Conservation (phyloP, 2,113 vertebrate genomes). For the Saimiri boliviensis region DNA sequence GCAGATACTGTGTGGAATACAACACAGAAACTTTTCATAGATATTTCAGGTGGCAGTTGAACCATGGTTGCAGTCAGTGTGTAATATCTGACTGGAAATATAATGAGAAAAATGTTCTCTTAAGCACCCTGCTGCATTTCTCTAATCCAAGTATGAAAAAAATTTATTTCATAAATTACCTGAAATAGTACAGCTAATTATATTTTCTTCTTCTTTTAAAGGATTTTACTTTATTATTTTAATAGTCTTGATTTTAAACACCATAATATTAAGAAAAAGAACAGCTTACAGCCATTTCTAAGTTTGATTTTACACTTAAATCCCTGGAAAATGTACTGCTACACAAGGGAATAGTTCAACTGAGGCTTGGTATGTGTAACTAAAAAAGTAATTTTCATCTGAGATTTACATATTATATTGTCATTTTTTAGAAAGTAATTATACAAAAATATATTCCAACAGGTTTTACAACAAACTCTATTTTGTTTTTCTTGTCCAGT, state of each 20-base stretch:
- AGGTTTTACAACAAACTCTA: constrained; percentile 22
- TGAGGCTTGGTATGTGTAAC: constrained; percentile 40
- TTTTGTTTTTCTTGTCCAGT: constrained; percentile 43
- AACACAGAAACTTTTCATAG: not conserved
- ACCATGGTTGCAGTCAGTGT: not conserved
- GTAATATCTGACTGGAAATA: constrained; percentile 12
- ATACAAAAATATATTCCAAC: constrained; percentile 58
- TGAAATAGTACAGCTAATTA: constrained; percentile 19
- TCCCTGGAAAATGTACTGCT: not conserved
- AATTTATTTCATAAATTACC: constrained; percentile 21
- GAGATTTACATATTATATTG: constrained; percentile 47
- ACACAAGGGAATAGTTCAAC: not conserved
- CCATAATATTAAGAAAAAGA: not conserved
- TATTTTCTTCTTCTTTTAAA: constrained; percentile 61
- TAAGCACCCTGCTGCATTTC: not conserved
- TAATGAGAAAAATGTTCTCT: not conserved
- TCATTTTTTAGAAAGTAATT: constrained; percentile 64
- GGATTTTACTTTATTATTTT: constrained; percentile 44
- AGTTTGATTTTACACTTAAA: constrained; percentile 39
- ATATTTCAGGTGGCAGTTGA: constrained; percentile 31
- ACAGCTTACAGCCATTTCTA: constrained; percentile 20
- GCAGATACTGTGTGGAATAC: not conserved
- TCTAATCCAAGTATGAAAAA: not conserved
- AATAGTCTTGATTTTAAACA: constrained; percentile 47
- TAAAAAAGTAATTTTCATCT: constrained; percentile 61